Base-by-base conservation (phyloP, 2,888 invertebrate species). In the Cerceris rybyensis region DNA sequence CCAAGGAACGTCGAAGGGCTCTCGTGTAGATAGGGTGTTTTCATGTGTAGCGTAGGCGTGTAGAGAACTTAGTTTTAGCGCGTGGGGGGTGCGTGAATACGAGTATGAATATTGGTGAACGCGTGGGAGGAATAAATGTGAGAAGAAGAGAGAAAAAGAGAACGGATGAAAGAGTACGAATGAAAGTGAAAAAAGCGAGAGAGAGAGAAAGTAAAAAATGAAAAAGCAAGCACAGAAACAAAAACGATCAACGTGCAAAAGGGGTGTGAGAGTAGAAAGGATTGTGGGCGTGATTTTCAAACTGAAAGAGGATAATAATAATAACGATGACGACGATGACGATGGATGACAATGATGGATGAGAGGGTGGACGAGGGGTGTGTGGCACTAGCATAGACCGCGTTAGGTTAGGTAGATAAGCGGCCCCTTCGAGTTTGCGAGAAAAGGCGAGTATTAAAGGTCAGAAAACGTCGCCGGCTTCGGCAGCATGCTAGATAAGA, bases 11-110 rank as follows among this genome's bases (percentile, higher is more conserved):
- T 76, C 70, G 71, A 74, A 65, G 70, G 77, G 78, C 75, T 66
- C 84, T 82, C 81, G 78, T 92, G 91, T 92, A 92, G 92, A 92
- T 92, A 92, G 90, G 89, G 88, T 91, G 92, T 92, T 92, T 92
- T 91, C 90, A 91, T 92, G 92, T 92, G 89, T 92, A 91, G 91
- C 86, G 88, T 91, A 91, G 89, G 88, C 89, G 86, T 88, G 87
- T 91, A 92, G 91, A 90, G 79, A 86, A 88, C 80, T 90, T 92
- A 92, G 91, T 92, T 89, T 89, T 89, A 90, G 86, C 82, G 85
- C 78, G 87, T 83, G 88, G 86, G 64, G 64, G 50, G 58, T 70
- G 69, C 41, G 14, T 59, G 28, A 4, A 28, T 2, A 59, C 42
- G 65, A 57, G 54, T n/a, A 50, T 50, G 65, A 11, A 49, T 14